phyloP scores from a whole-genome alignment of 1,140 invertebrate species.

The Helicoverpa armigera region DNA sequence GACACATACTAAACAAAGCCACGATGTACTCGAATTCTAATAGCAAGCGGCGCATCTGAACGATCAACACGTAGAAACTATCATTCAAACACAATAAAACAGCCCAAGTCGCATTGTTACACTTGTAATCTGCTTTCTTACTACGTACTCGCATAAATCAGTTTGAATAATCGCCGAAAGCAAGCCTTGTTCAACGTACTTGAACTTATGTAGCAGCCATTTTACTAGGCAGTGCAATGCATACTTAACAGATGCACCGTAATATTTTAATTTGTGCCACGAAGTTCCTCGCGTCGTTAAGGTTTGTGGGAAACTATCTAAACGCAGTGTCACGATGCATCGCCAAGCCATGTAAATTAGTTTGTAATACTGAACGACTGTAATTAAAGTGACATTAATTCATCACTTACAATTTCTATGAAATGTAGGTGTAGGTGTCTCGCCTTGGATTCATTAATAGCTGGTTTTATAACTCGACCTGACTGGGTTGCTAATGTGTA shows the following conservation, averaged over 20 bases:
- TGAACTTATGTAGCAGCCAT: conserved; percentile 52
- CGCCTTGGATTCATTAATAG: not conserved
- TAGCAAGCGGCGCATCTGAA: conserved; percentile 15
- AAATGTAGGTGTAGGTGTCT: conserved; percentile 14
- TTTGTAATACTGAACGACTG: conserved; percentile 40
- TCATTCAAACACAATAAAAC: conserved; percentile 42
- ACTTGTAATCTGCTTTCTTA: conserved; percentile 61
- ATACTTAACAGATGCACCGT: conserved; percentile 68
- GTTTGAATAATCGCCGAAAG: conserved; percentile 74
- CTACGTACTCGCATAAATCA: conserved; percentile 69
- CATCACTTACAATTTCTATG: conserved; percentile 50
- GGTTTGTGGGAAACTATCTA: conserved; percentile 53
- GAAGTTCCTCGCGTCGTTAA: conserved; percentile 51
- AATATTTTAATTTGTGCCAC: conserved; percentile 71
- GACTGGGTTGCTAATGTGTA: not conserved
- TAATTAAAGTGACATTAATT: conserved; percentile 46
- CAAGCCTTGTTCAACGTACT: conserved; percentile 56
- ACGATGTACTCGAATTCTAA: conserved; percentile 27
- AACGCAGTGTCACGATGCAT: conserved; percentile 47
- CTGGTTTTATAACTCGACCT: not conserved
- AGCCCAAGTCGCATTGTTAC: conserved; percentile 5
- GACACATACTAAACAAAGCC: conserved; percentile 15
- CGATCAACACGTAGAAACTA: conserved; percentile 38
- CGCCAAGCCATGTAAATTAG: conserved; percentile 40
- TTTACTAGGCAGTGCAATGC: conserved; percentile 55